Percentiles rank a stretch among this genome's conserved stretches.
Conservation (phyloP, 1,140 invertebrate species). For the Drosophila bocki region DNA sequence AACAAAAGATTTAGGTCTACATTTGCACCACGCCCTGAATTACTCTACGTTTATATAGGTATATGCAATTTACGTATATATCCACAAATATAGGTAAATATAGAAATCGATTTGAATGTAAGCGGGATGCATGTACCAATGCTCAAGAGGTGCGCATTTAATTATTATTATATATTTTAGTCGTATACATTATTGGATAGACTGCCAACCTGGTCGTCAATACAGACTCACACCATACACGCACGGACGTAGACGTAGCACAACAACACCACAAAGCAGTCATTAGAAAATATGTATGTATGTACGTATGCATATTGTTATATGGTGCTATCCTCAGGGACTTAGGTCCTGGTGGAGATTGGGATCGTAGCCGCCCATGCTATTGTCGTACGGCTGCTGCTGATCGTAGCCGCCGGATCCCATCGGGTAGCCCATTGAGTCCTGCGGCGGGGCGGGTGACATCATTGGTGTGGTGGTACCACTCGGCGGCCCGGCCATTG, state of each 20-base stretch:
- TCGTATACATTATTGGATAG: slow-evolving; percentile 21
- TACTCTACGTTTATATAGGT: slow-evolving; percentile 10
- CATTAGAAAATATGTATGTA: slow-evolving; percentile 19
- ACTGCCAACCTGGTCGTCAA: slow-evolving; percentile 5
- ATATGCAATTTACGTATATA: slow-evolving; percentile 37
- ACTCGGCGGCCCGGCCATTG: slow-evolving; percentile 92
- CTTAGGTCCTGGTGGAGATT: slow-evolving; percentile 93
- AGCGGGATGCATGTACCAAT: slow-evolving; percentile 14
- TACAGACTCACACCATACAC: slow-evolving; percentile 9
- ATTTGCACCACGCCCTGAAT: slow-evolving; percentile 19
- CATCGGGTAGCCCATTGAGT: slow-evolving; percentile 95
- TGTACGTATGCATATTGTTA: slow-evolving; percentile 7
- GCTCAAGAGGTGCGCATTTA: slow-evolving; percentile 12
- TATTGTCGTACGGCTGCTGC: slow-evolving; percentile 93
- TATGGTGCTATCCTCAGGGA: slow-evolving; percentile 85
- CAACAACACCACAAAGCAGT: slow-evolving; percentile 14
- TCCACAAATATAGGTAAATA: slow-evolving; percentile 37
- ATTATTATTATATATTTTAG: slow-evolving; percentile 20
- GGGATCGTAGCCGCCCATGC: slow-evolving; percentile 94
- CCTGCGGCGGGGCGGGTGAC: slow-evolving; percentile 95
- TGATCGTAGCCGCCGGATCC: slow-evolving; percentile 94
- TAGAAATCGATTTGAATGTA: slow-evolving; percentile 16
- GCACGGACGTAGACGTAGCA: slow-evolving; percentile 9
- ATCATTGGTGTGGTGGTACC: slow-evolving; percentile 96
- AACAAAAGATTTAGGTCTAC: neutral